phyloP scores from a whole-genome alignment of 2,888 invertebrate genomes.

The Erebia aethiops region DNA sequence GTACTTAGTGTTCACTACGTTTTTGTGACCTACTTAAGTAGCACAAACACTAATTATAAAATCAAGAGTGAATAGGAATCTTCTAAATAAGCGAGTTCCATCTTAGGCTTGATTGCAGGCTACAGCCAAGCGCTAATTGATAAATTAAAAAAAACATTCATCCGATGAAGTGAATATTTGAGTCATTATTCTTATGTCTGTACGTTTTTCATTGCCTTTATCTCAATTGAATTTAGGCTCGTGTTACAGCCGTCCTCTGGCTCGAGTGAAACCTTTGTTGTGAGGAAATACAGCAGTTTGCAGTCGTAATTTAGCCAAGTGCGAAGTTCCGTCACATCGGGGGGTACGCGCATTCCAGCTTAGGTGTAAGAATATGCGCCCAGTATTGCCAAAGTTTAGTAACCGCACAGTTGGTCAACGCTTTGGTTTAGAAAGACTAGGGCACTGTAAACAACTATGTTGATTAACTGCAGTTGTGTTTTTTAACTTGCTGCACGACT shows the following conservation, averaged over 20 bases:
- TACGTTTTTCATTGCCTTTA: constrained; percentile 34
- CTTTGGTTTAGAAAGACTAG: neutral
- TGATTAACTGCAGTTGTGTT: neutral
- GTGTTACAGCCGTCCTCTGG: constrained; percentile 32
- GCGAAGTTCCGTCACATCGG: constrained; percentile 80
- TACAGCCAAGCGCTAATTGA: no score
- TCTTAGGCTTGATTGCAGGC: no score
- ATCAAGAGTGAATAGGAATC: no score
- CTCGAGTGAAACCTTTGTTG: constrained; percentile 30
- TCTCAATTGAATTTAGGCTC: constrained; percentile 39
- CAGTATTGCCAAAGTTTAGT: constrained; percentile 42
- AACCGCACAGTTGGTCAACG: neutral
- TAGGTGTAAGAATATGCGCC: constrained; percentile 72
- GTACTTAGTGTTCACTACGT: no score
- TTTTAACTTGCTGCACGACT: neutral
- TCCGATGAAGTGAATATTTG: constrained; percentile 27
- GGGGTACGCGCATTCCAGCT: constrained; percentile 73
- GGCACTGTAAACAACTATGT: neutral
- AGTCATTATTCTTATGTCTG: constrained; percentile 26
- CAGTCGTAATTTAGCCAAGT: constrained; percentile 79
- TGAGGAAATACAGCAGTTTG: constrained; percentile 54
- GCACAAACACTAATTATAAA: no score
- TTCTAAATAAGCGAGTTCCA: no score
- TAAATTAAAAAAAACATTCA: no score
- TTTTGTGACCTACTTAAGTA: no score